A percentile compares a stretch with the other conserved stretches of the same genome.
phyloP scores from a whole-genome alignment of 2,113 vertebrate species.

The Morone saxatilis region DNA sequence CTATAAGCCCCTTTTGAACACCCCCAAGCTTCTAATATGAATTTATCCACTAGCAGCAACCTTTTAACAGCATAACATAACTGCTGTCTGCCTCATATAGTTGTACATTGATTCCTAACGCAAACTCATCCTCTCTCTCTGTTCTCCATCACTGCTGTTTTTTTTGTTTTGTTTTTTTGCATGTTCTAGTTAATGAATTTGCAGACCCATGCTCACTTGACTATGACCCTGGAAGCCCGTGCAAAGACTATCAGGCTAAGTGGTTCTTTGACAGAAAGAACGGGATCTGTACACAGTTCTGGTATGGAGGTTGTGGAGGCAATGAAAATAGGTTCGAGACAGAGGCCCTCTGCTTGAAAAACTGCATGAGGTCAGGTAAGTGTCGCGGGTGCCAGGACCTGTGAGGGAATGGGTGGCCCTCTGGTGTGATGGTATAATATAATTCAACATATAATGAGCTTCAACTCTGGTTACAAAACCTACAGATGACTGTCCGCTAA shows the following conservation, averaged over 20 bases:
- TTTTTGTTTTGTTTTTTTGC: constrained; percentile 64
- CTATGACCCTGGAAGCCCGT: constrained; percentile 87
- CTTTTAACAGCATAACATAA: constrained; percentile 39
- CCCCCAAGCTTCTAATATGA: background rate
- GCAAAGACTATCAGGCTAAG: constrained; percentile 90
- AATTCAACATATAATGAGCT: background rate
- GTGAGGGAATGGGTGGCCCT: background rate
- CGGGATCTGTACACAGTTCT: constrained; percentile 90
- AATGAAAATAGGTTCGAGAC: constrained; percentile 91
- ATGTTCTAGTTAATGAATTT: constrained; percentile 80
- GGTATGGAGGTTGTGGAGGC: constrained; percentile 90
- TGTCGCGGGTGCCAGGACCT: constrained; percentile 49
- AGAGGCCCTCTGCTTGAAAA: constrained; percentile 86
- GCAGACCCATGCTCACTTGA: constrained; percentile 90
- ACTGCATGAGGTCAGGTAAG: constrained; percentile 87
- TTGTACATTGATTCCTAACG: constrained; percentile 43
- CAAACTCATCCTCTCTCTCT: constrained; percentile 58
- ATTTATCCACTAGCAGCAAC: background rate
- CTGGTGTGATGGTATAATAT: background rate
- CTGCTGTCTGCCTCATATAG: constrained; percentile 23
- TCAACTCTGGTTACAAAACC: background rate
- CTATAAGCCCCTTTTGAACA: background rate
- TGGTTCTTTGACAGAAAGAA: constrained; percentile 91
- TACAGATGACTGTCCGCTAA: background rate
- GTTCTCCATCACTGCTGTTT: constrained; percentile 60